phyloP scores from a whole-genome alignment of 2,797 vertebrate species.

The Halcyon chelicuti region DNA sequence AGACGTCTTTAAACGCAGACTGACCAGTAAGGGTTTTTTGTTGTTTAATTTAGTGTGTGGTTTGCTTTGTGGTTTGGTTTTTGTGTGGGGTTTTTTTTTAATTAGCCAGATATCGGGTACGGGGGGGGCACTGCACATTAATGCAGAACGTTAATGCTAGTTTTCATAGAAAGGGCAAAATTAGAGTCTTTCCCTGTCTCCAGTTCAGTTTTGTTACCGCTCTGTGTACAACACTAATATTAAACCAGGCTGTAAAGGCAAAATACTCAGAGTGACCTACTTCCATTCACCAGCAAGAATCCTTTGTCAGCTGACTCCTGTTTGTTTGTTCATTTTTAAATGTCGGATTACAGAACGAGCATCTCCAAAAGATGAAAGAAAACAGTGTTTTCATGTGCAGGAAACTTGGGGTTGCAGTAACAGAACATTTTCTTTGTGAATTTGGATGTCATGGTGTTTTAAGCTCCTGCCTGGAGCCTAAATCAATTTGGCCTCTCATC shows the following conservation, averaged over 20 bases:
- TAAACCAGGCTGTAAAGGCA: conserved; percentile 56
- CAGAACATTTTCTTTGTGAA: conserved; percentile 67
- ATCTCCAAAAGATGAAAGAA: conserved; percentile 68
- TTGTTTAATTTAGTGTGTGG: conserved; percentile 51
- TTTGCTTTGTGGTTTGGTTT: background rate
- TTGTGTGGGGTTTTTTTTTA: background rate
- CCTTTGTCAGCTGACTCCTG: conserved; percentile 61
- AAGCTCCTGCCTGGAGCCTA: conserved; percentile 52
- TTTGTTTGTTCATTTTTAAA: conserved; percentile 70
- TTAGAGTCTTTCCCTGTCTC: conserved; percentile 31
- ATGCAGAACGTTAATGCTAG: conserved; percentile 30
- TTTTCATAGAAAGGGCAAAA: conserved; percentile 42
- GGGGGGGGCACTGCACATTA: conserved; percentile 20
- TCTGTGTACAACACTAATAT: conserved; percentile 36
- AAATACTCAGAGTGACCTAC: conserved; percentile 57
- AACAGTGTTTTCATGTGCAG: conserved; percentile 43
- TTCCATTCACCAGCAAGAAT: conserved; percentile 49
- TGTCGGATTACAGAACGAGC: conserved; percentile 31
- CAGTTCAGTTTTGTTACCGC: conserved; percentile 30
- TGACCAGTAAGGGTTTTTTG: conserved; percentile 35
- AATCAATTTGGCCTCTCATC: conserved; percentile 58
- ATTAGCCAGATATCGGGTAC: conserved; percentile 33
- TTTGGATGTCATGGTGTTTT: conserved; percentile 55
- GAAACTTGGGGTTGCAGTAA: conserved; percentile 48
- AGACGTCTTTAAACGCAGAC: conserved; percentile 48